Conservation (phyloP, 2,888 invertebrate genomes). For the Tanypteryx hageni region DNA sequence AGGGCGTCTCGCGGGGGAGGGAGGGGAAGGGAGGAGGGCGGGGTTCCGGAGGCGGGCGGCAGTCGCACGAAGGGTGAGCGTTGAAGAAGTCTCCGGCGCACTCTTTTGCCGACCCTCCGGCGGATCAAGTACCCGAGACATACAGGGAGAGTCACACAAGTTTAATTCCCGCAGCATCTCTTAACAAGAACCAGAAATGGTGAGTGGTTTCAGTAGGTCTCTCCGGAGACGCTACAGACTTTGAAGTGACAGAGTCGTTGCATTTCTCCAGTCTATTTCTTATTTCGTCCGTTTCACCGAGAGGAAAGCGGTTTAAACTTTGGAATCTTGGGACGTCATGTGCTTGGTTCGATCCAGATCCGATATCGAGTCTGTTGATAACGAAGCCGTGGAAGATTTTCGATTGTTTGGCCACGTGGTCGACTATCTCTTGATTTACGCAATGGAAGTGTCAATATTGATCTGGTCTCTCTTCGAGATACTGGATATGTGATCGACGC, state of each 20-base stretch:
- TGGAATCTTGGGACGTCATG: not conserved
- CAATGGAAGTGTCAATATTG: conserved; percentile 34
- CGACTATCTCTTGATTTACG: conserved; percentile 28
- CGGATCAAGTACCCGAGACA: conserved; percentile 13
- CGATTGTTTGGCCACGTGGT: not conserved
- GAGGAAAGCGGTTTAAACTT: not conserved
- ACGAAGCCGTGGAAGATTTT: not conserved
- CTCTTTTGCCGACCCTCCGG: conserved; percentile 61
- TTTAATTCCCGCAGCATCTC: conserved; percentile 20
- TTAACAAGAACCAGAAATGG: conserved; percentile 34
- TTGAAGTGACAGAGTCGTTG: not conserved
- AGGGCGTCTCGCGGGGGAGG: not conserved
- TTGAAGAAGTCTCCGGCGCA: conserved; percentile 46
- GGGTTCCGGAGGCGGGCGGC: not conserved
- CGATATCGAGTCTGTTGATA: not conserved
- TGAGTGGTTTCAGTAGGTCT: not conserved
- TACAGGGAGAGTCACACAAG: conserved; percentile 31
- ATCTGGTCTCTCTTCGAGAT: conserved; percentile 3
- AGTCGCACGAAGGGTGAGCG: conserved; percentile 53
- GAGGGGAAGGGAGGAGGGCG: not conserved
- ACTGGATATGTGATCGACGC: conserved; percentile 8
- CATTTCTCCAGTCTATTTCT: not conserved
- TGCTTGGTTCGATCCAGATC: not conserved
- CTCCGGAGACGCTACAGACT: not conserved
- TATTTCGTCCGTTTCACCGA: not conserved